Percentiles rank a stretch among this genome's conserved stretches.
Conservation (phyloP, 2,113 vertebrate genomes). For the Barnardius zonarius region DNA sequence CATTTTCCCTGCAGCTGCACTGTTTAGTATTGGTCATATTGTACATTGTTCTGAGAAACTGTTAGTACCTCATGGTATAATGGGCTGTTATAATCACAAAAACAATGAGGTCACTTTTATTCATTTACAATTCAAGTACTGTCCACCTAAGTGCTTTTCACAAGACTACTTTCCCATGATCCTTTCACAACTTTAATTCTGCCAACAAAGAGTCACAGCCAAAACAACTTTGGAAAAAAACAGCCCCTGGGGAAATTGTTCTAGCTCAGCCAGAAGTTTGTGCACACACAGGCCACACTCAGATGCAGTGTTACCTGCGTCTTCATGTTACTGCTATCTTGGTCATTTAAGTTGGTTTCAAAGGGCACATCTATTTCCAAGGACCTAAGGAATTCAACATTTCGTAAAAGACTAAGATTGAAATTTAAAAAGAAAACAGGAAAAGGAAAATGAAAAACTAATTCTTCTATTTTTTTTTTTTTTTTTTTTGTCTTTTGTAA, state of each 20-base stretch:
- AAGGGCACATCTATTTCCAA: neutral
- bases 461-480: neutral
- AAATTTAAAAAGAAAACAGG: no score
- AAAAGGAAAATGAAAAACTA: fast-evolving
- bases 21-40: neutral
- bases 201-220: neutral
- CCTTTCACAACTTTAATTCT: neutral
- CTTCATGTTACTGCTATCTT: neutral
- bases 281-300: neutral
- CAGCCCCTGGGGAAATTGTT: neutral
- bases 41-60: conserved; percentile 35
- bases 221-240: neutral
- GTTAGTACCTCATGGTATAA: conserved; percentile 12
- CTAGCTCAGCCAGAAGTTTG: neutral
- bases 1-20: conserved; percentile 21
- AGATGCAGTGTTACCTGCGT: neutral
- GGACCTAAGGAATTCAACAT: neutral
- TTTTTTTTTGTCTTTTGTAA: neutral
- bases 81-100: neutral
- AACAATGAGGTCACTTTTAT: conserved; percentile 19
- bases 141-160: conserved; percentile 22
- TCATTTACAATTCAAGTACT: conserved; percentile 20
- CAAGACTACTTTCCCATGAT: conserved; percentile 8
- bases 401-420: neutral
- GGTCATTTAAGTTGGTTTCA: neutral